Percentiles rank a stretch among this genome's conserved stretches.
Evolutionary conservation across 2,888 invertebrate species (phyloP).

Genomic region (Herminia tarsipennalis): DNA sequence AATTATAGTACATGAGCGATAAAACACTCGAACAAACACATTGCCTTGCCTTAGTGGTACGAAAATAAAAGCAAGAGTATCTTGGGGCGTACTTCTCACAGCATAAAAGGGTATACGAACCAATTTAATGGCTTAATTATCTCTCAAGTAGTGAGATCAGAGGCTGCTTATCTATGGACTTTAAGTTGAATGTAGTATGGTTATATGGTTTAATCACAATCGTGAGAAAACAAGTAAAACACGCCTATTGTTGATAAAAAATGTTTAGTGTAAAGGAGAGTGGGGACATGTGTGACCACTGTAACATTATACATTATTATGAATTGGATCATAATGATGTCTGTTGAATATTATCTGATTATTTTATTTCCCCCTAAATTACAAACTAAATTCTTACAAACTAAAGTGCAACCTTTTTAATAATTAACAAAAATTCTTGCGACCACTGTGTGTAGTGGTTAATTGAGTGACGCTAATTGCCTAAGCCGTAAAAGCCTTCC

Average conservation of each 20-base stretch:
- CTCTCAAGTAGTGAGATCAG: constrained; percentile 74
- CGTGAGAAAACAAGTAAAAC: constrained; percentile 49
- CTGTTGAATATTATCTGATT: too few relatives aligned
- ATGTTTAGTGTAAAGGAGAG: not conserved
- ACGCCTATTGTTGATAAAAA: constrained; percentile 30
- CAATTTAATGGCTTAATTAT: constrained; percentile 82
- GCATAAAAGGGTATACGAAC: constrained; percentile 69
- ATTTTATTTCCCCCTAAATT: too few relatives aligned
- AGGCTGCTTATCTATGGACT: constrained; percentile 58
- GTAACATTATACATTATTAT: too few relatives aligned
- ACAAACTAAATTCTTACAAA: constrained; percentile 45
- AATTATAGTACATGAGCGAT: constrained; percentile 46
- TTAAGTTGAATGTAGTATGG: constrained; percentile 44
- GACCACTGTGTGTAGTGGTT: constrained; percentile 69
- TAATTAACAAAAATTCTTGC: constrained; percentile 82
- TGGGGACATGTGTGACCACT: not conserved
- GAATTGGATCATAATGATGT: too few relatives aligned
- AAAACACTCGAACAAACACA: constrained; percentile 58
- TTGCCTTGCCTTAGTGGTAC: constrained; percentile 59
- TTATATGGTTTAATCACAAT: constrained; percentile 42
- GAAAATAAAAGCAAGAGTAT: constrained; percentile 65
- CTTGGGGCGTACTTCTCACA: constrained; percentile 62
- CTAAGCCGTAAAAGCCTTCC: constrained; percentile 80
- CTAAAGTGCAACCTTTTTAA: constrained; percentile 83
- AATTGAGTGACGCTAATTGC: constrained; percentile 85